These are phyloP conservation scores for Zonotrichia leucophrys DNA, from an alignment of 2,113 vertebrate genomes.

Conservation along the genomic window DNA sequence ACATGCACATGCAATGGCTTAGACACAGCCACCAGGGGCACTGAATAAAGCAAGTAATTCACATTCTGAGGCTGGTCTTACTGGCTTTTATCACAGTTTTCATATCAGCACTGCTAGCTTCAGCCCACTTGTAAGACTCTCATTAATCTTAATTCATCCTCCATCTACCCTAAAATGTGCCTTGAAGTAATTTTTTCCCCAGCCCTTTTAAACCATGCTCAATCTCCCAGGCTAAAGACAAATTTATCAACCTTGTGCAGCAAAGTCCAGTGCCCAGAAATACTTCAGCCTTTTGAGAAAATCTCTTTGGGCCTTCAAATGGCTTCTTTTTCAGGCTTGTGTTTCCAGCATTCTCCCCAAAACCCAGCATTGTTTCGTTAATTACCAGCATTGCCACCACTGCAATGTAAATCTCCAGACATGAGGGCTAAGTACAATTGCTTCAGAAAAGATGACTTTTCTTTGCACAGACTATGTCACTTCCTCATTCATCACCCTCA, in stretches of 20 bases:
- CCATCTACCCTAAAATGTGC: conserved; percentile 56
- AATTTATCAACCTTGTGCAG: conserved; percentile 56
- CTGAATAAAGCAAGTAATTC: conserved; percentile 36
- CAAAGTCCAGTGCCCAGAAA: conserved; percentile 23
- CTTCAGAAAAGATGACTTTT: conserved; percentile 80
- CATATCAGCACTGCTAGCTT: conserved; percentile 36
- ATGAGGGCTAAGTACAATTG: conserved; percentile 73
- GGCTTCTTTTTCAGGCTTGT: neutral
- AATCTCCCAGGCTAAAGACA: conserved; percentile 45
- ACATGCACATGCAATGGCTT: neutral
- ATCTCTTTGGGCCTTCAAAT: neutral
- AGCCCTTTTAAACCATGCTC: conserved; percentile 49
- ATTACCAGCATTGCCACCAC: conserved; percentile 51
- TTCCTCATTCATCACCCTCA: conserved; percentile 81
- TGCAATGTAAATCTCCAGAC: conserved; percentile 47
- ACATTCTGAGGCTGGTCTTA: conserved; percentile 43
- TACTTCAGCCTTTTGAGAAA: conserved; percentile 25
- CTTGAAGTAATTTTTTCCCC: conserved; percentile 46
- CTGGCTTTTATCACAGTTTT: conserved; percentile 49
- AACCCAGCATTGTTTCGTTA: conserved; percentile 72
- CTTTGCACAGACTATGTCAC: conserved; percentile 74
- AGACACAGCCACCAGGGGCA: neutral
- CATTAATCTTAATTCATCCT: conserved; percentile 72
- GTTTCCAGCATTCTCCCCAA: conserved; percentile 20
- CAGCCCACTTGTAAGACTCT: conserved; percentile 44